These are phyloP conservation scores for Tokudaia tokunoshimensis DNA, from an alignment of 2,797 vertebrate genomes.

Conservation along the genomic window DNA sequence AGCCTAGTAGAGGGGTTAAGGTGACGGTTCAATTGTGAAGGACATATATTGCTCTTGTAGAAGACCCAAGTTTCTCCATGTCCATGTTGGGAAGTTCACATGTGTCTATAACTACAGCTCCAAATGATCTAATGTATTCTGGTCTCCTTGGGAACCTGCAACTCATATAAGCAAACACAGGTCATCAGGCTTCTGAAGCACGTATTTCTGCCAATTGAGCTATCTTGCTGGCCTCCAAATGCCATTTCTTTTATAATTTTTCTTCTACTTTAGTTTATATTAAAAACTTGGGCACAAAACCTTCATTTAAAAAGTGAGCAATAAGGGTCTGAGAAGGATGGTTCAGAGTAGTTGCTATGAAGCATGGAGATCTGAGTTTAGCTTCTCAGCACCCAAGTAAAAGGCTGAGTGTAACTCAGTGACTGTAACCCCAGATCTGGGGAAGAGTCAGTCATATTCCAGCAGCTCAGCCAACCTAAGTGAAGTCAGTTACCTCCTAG, in stretches of 20 bases:
- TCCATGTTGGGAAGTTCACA: neutral
- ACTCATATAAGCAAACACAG: neutral
- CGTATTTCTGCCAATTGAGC: neutral
- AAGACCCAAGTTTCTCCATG: neutral
- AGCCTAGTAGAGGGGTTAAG: neutral
- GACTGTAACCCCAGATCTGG: neutral
- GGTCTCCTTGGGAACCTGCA: neutral
- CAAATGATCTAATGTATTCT: neutral
- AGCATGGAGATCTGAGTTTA: neutral
- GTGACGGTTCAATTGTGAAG: neutral
- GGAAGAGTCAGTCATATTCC: neutral
- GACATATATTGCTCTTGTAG: neutral
- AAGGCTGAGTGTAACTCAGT: neutral
- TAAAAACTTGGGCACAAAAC: constrained; percentile 17
- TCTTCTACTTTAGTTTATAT: neutral
- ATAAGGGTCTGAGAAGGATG: neutral
- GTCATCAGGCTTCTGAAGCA: neutral
- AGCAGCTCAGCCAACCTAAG: neutral
- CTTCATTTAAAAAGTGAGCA: neutral
- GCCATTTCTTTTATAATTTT: neutral
- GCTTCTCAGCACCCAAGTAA: neutral
- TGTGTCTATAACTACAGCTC: neutral
- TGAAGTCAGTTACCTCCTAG: neutral
- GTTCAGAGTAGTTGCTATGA: neutral
- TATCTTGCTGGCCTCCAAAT: neutral